Base-by-base conservation (phyloP, 2,888 invertebrate genomes). In the Graphium colonna region DNA sequence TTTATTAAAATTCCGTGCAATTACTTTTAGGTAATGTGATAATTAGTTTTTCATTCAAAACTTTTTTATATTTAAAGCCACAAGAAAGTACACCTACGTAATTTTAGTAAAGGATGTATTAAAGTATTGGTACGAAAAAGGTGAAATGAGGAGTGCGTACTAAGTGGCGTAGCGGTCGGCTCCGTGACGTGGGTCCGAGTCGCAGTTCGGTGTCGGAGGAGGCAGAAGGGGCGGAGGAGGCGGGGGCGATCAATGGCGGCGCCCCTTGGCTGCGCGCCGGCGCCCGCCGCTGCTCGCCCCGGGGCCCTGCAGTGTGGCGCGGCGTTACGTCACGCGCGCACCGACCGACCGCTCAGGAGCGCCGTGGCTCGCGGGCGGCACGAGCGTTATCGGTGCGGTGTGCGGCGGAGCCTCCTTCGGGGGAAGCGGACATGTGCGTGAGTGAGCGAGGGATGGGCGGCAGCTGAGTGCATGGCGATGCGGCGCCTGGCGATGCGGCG, bases 281-380 rank as follows among this genome's bases (percentile, higher is more conserved):
- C 55, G 50, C 57, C 60, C 54, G 45, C 38, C 41, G 59, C 52
- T 54, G 53, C 58, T 59, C 52, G 51, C 53, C 55, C 59, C 54
- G 55, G 55, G 58, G 63, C 65, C 72, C 70, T 68, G 75, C 77
- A 75, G 75, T 72, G 74, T 70, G 70, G 60, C 70, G 76, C 74
- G 75, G 71, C 67, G 68, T 70, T 68, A 69, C 75, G 74, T 71
- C 69, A 68, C 74, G 73, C 56, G 62, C 59, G 59, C 57, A 56
- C 64, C 61, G 54, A 44, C 9, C 33, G 33, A 2, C 33, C 4
- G 33, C 33, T n/a, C 4, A 7, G 33, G 9, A n/a, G 4, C 2
- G 48, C 43, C 43, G 56, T 45, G 10, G 33, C 38, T 40, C 31
- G 57, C 49, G 50, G 44, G 55, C 49, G 61, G 46, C 59, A 52